Conservation (phyloP, 2,113 vertebrate genomes). For the Taxidea taxus region DNA sequence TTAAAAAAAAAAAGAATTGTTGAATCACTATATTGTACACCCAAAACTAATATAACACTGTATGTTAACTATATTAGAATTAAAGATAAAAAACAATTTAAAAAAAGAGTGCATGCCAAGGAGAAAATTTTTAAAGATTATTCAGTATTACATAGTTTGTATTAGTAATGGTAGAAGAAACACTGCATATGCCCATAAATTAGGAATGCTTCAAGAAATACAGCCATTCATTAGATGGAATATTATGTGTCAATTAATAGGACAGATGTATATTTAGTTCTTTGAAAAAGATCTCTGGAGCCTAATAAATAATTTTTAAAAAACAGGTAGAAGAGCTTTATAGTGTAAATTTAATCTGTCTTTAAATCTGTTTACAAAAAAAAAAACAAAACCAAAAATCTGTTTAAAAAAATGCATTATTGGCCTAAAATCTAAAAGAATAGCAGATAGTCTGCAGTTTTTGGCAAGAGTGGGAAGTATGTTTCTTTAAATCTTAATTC, state of each 20-base stretch:
- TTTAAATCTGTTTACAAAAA: background rate
- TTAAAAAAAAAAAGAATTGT: no score
- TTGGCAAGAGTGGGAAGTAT: background rate
- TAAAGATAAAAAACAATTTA: background rate
- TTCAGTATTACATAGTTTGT: background rate
- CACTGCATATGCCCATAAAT: background rate
- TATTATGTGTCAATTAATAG: background rate
- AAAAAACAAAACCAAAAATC: background rate
- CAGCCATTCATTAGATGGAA: background rate
- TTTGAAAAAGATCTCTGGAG: background rate
- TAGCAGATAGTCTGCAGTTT: background rate
- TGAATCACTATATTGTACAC: background rate
- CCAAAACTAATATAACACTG: background rate
- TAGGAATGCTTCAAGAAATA: background rate
- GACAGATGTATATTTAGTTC: background rate
- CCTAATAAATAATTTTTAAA: background rate
- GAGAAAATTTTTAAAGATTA: background rate
- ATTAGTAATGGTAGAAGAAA: background rate
- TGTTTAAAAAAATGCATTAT: background rate
- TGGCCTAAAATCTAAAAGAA: background rate
- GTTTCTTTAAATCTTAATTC: background rate
- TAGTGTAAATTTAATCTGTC: background rate
- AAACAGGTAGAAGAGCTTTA: background rate
- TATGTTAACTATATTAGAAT: background rate
- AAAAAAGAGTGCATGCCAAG: background rate